phyloP scores from a whole-genome alignment of 2,888 invertebrate species.

The Catocala fraxini region DNA sequence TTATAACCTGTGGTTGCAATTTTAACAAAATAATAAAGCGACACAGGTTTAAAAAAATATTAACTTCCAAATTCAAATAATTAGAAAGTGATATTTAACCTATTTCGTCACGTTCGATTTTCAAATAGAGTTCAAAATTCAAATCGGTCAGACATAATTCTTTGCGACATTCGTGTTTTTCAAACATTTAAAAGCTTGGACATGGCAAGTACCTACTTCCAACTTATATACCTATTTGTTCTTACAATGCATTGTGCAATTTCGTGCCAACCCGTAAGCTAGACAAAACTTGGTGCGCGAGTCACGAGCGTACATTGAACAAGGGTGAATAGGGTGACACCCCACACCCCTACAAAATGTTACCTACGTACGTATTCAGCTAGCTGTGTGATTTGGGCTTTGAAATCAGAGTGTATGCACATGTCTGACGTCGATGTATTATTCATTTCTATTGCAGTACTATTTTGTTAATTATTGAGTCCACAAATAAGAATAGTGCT shows the following conservation, averaged over 20 bases:
- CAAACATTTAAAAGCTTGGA: slow-evolving; percentile 25
- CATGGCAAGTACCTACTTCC: background rate
- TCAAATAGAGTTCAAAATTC: no score
- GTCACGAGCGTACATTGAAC: slow-evolving; percentile 29
- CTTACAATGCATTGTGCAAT: slow-evolving; percentile 41
- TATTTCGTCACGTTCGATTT: no score
- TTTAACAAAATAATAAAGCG: no score
- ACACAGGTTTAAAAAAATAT: no score
- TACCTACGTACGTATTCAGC: slow-evolving; percentile 18
- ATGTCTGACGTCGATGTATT: background rate
- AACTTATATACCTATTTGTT: slow-evolving; percentile 11
- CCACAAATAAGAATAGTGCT: no score
- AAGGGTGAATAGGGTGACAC: slow-evolving; percentile 27
- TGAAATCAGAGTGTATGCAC: background rate
- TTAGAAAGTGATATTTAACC: no score
- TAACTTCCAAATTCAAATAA: no score
- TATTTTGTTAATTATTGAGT: no score
- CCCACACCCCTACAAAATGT: slow-evolving; percentile 23
- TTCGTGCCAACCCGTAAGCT: slow-evolving; percentile 29
- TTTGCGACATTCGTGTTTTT: slow-evolving; percentile 15
- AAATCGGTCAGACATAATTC: no score
- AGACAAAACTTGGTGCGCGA: slow-evolving; percentile 27
- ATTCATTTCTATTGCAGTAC: background rate
- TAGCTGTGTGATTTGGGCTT: slow-evolving; percentile 13
- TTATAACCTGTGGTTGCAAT: no score